phyloP scores from a whole-genome alignment of 2,797 vertebrate genomes.

The Malacoraja senta region DNA sequence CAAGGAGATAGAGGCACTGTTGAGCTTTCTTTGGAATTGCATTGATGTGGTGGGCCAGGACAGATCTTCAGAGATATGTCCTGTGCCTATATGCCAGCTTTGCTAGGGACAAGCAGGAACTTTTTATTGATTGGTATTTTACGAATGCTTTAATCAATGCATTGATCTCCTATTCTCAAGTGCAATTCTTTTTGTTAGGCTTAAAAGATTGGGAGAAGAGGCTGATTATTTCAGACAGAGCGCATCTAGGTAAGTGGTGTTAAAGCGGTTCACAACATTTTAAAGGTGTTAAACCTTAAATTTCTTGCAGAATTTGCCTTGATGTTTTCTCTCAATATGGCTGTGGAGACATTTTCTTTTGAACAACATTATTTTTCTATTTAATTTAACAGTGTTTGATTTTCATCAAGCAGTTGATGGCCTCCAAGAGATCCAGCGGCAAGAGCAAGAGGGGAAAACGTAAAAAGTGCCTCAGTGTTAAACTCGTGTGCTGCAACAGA shows the following conservation, averaged over 20 bases:
- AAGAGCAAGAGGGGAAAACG: slow-evolving; percentile 94
- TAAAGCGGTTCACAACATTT: not conserved
- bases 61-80: too few species aligned
- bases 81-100: not conserved
- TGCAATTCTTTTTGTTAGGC: slow-evolving; percentile 56
- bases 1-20: too few species aligned
- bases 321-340: too few species aligned
- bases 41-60: too few species aligned
- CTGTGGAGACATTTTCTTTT: slow-evolving; percentile 38
- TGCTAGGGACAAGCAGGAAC: not conserved
- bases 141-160: not conserved
- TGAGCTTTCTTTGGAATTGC: not conserved
- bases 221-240: slow-evolving; percentile 89
- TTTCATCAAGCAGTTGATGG: slow-evolving; percentile 96
- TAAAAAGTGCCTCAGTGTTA: slow-evolving; percentile 52
- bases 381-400: slow-evolving; percentile 75
- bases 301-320: not conserved
- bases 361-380: not conserved
- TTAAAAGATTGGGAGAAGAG: slow-evolving; percentile 96
- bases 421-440: slow-evolving; percentile 87
- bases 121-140: not conserved
- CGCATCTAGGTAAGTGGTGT: slow-evolving; percentile 78
- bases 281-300: not conserved
- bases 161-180: not conserved
- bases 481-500: not conserved